Conservation (phyloP, 2,113 vertebrate genomes). For the Panthera uncia region DNA sequence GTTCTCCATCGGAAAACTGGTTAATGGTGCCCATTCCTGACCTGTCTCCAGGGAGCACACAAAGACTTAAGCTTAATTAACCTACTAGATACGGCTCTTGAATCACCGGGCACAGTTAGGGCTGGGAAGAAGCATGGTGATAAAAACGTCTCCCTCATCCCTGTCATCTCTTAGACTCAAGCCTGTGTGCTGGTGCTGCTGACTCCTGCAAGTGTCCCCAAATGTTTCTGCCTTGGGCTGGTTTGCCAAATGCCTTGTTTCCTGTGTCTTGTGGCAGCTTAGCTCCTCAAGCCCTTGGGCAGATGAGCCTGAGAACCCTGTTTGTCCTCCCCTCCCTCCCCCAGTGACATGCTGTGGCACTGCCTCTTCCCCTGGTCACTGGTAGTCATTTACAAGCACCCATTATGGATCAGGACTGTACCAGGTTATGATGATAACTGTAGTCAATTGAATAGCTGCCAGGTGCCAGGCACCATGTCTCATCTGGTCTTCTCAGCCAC, state of each 20-base stretch:
- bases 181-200: background rate
- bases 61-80: background rate
- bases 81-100: background rate
- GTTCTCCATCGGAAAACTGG: background rate
- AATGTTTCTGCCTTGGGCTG: background rate
- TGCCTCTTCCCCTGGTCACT: background rate
- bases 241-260: background rate
- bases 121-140: background rate
- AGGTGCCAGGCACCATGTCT: background rate
- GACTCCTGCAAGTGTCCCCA: background rate
- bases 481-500: background rate
- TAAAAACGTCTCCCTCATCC: background rate
- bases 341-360: fast-evolving
- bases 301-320: background rate
- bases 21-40: background rate
- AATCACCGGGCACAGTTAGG: background rate
- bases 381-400: background rate
- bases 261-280: background rate
- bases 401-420: background rate
- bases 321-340: background rate
- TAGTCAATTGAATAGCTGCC: background rate
- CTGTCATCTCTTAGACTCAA: background rate
- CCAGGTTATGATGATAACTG: background rate
- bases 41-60: background rate
- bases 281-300: background rate